Percentiles rank a stretch among this genome's conserved stretches.
Conservation (phyloP, 2,888 invertebrate genomes). For the Ophion ventricosus region DNA sequence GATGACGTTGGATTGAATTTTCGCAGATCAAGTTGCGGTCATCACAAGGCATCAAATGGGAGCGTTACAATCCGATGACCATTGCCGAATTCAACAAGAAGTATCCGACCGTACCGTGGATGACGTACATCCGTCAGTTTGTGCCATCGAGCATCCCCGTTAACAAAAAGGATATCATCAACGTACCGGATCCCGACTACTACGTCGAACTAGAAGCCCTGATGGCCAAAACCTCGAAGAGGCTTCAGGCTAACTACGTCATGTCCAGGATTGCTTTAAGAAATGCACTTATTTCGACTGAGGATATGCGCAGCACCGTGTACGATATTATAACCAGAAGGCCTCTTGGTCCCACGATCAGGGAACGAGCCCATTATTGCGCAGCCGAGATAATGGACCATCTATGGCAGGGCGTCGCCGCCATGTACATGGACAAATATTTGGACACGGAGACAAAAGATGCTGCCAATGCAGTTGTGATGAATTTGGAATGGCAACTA, state of each 20-base stretch:
- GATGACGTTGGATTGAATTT: slow-evolving; percentile 86
- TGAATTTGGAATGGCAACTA: background rate
- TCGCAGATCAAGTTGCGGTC: slow-evolving; percentile 91
- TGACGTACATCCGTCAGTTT: slow-evolving; percentile 92
- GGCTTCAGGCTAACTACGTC: slow-evolving; percentile 92
- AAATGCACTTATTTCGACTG: background rate
- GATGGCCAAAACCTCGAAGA: slow-evolving; percentile 85
- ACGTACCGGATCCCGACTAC: slow-evolving; percentile 93
- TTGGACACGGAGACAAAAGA: background rate
- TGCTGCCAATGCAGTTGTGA: background rate
- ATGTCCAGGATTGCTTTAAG: background rate
- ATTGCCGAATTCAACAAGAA: slow-evolving; percentile 89
- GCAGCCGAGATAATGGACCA: background rate
- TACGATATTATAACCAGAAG: background rate
- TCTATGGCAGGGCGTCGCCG: background rate
- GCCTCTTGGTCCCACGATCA: background rate
- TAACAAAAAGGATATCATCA: slow-evolving; percentile 89
- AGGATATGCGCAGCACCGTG: background rate
- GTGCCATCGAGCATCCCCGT: slow-evolving; percentile 86
- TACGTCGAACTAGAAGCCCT: slow-evolving; percentile 88
- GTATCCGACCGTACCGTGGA: slow-evolving; percentile 92
- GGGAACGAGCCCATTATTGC: background rate
- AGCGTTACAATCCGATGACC: slow-evolving; percentile 94
- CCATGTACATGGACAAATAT: too few species aligned
- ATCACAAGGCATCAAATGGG: too few species aligned